phyloP scores from a whole-genome alignment of 2,113 vertebrate genomes.

The Naja naja region DNA sequence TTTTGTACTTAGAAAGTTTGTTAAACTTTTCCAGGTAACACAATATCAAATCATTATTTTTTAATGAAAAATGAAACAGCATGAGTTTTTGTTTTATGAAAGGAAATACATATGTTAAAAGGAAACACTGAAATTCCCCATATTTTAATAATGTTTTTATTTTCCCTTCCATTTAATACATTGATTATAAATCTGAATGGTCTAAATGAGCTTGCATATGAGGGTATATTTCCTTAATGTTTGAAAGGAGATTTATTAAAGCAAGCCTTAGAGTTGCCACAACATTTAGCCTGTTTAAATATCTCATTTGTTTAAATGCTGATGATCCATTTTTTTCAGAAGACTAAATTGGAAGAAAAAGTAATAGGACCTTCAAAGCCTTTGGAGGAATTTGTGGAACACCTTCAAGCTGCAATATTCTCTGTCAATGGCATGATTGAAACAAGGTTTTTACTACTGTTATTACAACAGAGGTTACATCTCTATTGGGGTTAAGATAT shows the following conservation, averaged over 20 bases:
- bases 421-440: slow-evolving; percentile 4
- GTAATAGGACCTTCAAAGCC: neutral
- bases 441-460: neutral
- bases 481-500: neutral
- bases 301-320: neutral
- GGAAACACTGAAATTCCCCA: neutral
- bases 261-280: neutral
- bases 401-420: neutral
- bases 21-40: neutral
- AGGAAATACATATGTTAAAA: neutral
- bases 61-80: neutral
- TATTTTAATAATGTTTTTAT: neutral
- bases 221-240: neutral
- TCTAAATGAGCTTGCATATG: neutral
- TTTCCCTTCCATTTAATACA: neutral
- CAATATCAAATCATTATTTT: neutral
- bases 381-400: neutral
- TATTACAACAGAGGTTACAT: neutral
- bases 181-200: neutral
- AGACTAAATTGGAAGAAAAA: neutral
- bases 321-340: neutral
- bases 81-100: neutral
- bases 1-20: neutral
- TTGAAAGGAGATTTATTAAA: neutral
- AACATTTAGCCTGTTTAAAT: neutral